Evolutionary conservation across 2,888 invertebrate species (phyloP).

Genomic region (Eupithecia insigniata): DNA sequence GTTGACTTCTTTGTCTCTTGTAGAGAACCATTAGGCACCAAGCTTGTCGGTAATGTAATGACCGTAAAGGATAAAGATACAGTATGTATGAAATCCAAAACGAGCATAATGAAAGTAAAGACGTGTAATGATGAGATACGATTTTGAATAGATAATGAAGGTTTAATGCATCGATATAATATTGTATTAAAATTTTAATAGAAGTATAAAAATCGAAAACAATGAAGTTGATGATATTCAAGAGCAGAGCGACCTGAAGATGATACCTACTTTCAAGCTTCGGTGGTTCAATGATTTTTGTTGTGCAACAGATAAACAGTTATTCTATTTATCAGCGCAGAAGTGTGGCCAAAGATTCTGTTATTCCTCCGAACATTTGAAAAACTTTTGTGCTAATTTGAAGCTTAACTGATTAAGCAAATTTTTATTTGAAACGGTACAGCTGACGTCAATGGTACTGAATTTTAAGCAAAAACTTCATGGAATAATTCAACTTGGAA

Average conservation of each 20-base stretch:
- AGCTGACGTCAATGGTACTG: slow-evolving; percentile 12
- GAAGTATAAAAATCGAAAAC: too few species aligned
- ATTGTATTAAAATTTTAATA: too few species aligned
- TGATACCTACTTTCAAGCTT: neutral
- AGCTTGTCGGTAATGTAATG: neutral
- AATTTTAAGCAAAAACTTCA: slow-evolving; percentile 4
- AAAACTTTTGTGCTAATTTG: slow-evolving; percentile 11
- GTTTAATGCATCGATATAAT: too few species aligned
- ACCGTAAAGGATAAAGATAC: neutral
- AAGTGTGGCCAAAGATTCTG: slow-evolving; percentile 18
- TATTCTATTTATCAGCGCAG: neutral
- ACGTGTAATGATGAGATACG: too few species aligned
- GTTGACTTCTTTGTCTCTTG: slow-evolving; percentile 21
- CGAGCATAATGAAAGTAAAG: too few species aligned
- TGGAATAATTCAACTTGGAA: neutral
- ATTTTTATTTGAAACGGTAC: slow-evolving; percentile 14
- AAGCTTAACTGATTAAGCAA: slow-evolving; percentile 18
- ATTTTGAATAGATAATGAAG: too few species aligned
- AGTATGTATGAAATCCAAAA: too few species aligned
- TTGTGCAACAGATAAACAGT: neutral
- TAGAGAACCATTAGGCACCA: neutral
- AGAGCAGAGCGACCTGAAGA: neutral
- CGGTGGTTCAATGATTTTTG: neutral
- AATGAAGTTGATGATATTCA: too few species aligned
- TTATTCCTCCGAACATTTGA: slow-evolving; percentile 8